Base-by-base conservation (phyloP, 1,140 invertebrate species). In the Microplitis demolitor region DNA sequence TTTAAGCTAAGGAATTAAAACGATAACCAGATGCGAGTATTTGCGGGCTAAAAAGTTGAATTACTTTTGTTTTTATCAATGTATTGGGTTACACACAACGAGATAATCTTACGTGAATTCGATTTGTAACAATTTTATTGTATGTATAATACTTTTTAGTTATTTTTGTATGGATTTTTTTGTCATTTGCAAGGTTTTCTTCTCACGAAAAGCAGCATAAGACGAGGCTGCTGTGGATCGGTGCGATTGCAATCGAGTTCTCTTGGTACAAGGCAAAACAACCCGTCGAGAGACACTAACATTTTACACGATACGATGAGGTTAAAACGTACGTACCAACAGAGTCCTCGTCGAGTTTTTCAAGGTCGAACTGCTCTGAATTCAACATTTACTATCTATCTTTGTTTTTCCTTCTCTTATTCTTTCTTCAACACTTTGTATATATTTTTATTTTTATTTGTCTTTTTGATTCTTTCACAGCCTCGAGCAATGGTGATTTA, bases 401-500 rank as follows among this genome's bases (percentile, higher is more conserved):
- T 34, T 24, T 31, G 3, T 31, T 69, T 60, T 37, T 39, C 60
- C 35, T 61, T 9, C 13, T 69, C 67, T 45, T 35, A 9, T 14
- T 69, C 37, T 61, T 37, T 45, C 35, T 31, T 61, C 56, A 6
- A 34, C 50, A 31, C 24, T 58, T n/a, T 13, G 53, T 54, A 14
- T n/a, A 9, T 45, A 9, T 4, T 45, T 3, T 45, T 62, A n/a
- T 63, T 35, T 14, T 37, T 67, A 16, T 70, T 35, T 51, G 11
- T 56, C 34, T 51, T 69, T 68, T 33, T 13, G 35, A 54, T 31
- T 31, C 34, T 35, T 67, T 51, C 64, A 4, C 51, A 34, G 58
- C 62, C 53, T 61, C 58, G 66, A 71, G 54, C 53, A 14, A 37
- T 35, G 16, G 80, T 85, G 84, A 85, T 85, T 87, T 87, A 86